These are phyloP conservation scores for Myotis yumanensis DNA, from an alignment of 2,113 vertebrate genomes.

Conservation along the genomic window DNA sequence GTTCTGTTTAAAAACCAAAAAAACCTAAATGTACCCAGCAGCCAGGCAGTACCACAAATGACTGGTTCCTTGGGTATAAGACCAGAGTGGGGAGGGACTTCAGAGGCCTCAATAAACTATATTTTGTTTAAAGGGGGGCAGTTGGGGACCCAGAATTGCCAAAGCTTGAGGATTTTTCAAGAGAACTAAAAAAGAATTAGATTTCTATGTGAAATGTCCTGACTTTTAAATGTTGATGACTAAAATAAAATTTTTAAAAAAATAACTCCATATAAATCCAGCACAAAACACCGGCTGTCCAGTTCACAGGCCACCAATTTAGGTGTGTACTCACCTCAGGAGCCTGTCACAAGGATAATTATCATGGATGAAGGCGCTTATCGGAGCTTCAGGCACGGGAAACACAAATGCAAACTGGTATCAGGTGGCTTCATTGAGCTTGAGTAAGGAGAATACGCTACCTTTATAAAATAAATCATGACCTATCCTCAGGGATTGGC, in stretches of 20 bases:
- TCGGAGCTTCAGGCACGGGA: background rate
- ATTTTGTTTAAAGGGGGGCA: background rate
- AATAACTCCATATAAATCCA: background rate
- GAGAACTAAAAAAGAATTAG: background rate
- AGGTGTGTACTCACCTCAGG: background rate
- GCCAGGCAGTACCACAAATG: background rate
- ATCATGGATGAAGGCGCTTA: background rate
- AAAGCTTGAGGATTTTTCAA: conserved; percentile 12
- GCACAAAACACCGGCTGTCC: background rate
- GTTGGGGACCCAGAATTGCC: background rate
- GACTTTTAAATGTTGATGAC: background rate
- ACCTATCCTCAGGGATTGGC: background rate
- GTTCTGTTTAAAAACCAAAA: background rate
- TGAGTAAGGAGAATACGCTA: background rate
- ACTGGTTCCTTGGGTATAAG: background rate
- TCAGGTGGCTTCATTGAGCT: background rate
- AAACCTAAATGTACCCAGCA: background rate
- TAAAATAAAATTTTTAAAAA: background rate
- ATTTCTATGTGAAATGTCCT: background rate
- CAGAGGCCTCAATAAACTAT: background rate
- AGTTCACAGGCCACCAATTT: background rate
- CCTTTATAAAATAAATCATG: background rate
- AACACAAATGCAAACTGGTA: background rate
- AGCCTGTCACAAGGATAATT: background rate
- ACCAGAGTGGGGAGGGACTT: background rate